phyloP scores from a whole-genome alignment of 2,888 invertebrate species.

The Diachrysia chrysitis region DNA sequence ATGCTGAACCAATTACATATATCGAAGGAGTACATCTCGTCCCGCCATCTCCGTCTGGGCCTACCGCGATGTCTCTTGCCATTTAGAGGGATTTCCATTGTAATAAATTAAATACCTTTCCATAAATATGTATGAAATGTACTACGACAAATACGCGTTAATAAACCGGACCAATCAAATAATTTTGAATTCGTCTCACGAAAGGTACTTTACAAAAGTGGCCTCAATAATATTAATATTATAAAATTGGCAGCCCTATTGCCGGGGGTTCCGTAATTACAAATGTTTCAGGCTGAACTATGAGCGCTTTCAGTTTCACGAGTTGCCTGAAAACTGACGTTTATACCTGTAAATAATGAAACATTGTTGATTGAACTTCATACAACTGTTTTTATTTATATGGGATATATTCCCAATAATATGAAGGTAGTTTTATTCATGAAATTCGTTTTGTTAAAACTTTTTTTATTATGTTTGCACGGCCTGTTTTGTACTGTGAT shows the following conservation, averaged over 20 bases:
- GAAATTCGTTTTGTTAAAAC: slow-evolving; percentile 30
- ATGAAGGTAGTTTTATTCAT: slow-evolving; percentile 41
- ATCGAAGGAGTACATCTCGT: too few species aligned
- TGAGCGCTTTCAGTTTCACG: slow-evolving; percentile 57
- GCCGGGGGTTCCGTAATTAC: slow-evolving; percentile 55
- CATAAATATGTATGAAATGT: too few species aligned
- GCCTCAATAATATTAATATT: background rate
- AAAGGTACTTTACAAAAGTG: background rate
- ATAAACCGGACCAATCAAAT: too few species aligned
- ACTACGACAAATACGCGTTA: too few species aligned
- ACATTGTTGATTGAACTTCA: slow-evolving; percentile 59
- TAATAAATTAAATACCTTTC: too few species aligned
- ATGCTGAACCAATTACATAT: too few species aligned
- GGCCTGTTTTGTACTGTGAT: background rate
- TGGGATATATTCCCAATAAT: slow-evolving; percentile 30
- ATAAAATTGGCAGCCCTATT: slow-evolving; percentile 40
- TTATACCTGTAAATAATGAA: slow-evolving; percentile 60
- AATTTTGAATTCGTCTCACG: too few species aligned
- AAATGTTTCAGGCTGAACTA: slow-evolving; percentile 64
- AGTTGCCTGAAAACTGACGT: slow-evolving; percentile 55
- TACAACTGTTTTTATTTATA: slow-evolving; percentile 37
- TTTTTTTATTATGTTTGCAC: slow-evolving; percentile 12
- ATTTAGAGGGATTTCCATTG: too few species aligned
- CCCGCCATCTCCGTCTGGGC: too few species aligned
- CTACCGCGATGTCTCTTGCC: too few species aligned